Evolutionary conservation across 2,797 vertebrate genomes (phyloP), one percentile per base, ranked within the genome.

Genomic region (Scomberomorus guttatus): DNA sequence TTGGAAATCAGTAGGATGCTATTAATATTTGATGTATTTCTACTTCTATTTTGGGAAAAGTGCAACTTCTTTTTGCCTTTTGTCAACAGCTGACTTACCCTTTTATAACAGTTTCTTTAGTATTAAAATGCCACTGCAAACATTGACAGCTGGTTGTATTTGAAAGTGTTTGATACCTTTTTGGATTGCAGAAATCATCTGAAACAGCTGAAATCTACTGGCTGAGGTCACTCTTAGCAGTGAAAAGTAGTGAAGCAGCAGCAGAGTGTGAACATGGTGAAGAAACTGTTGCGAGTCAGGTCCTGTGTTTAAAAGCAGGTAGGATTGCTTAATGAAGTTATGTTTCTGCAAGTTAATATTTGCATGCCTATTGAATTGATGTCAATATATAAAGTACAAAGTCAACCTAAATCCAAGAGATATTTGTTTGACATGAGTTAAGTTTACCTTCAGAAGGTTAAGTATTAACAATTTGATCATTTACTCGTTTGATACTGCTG

Each of bases 11-110:
- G 9, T 12, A 67, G 18, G 44, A 48, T 18, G 44, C 17, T 17
- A 48, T 48, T 48, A 48, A 48, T 48, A 48, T 6, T 18, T 48
- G 44, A 48, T 48, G 27, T 8, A 3, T 44, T 69, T 59, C 59
- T 69, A 58, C 42, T 66, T 75, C 44, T 14, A 15, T 73, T 63
- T 48, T 24, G 55, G 82, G 24, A 77, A 77, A 77, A 87, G 79
- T 80, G 81, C 85, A 83, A 76, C 64, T 37, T 79, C 1, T 55
- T 55, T 64, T 51, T 81, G 80, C 20, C 29, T 64, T 46, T n/a
- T 37, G 44, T 81, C 18, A 58, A 72, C 44, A 27, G 22, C 77
- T 59, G 50, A 72, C 24, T 48, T 17, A 57, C 17, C 22, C 1
- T 48, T 72, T 44, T 14, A 10, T 37, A 17, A 50, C 29, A 11